These are phyloP conservation scores for Gobiocypris rarus DNA, from an alignment of 2,113 vertebrate species.

Conservation along the genomic window DNA sequence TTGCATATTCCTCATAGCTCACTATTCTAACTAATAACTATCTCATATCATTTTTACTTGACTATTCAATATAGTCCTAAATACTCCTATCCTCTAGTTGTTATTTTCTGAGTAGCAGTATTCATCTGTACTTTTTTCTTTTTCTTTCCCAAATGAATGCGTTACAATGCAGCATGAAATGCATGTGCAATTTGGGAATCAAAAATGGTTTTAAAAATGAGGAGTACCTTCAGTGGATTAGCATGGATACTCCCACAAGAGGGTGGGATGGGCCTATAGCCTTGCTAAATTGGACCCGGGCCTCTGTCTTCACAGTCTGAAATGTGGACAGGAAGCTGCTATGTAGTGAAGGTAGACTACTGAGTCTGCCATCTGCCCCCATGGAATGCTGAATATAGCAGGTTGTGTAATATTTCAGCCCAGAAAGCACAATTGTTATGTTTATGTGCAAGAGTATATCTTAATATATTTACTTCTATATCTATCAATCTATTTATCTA, in stretches of 20 bases:
- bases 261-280: not conserved
- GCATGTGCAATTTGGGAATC: not conserved
- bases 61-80: not conserved
- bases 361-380: conserved; percentile 57
- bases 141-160: not conserved
- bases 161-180: not conserved
- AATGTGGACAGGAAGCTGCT: conserved; percentile 57
- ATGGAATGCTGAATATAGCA: conserved; percentile 23
- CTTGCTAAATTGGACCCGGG: conserved; percentile 41
- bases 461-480: not conserved
- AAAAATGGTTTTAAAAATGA: not conserved
- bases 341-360: conserved; percentile 54
- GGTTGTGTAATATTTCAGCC: conserved; percentile 29
- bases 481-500: too few relatives aligned
- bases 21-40: not conserved
- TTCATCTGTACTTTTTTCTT: not conserved
- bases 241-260: conserved; percentile 15
- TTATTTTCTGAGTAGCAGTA: not conserved
- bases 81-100: not conserved
- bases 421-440: not conserved
- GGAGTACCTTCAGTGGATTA: not conserved
- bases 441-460: not conserved
- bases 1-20: not conserved
- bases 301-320: conserved; percentile 50
- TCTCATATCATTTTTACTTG: too few relatives aligned